Evolutionary conservation across 2,113 vertebrate genomes (phyloP), one percentile per base, ranked within the genome.

Genomic region (Pandion haliaetus): DNA sequence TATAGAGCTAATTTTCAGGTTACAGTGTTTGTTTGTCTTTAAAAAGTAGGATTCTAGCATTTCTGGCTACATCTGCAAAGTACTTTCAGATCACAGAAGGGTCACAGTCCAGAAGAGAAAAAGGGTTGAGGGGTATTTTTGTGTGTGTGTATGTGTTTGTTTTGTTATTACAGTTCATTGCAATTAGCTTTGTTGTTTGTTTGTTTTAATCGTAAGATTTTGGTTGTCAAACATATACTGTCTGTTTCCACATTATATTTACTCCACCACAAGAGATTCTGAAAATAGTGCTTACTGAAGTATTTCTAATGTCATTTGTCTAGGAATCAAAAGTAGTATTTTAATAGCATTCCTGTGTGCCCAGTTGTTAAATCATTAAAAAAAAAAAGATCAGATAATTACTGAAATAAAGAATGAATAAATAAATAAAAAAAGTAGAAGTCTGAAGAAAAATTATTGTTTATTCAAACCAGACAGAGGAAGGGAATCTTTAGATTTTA

Each of bases 331-430:
- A 50, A n/a, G 6, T 20, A 65, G 10, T 25, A 52, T 81, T 73
- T 84, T 58, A 77, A 47, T 34, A 47, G 6, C 21, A 4, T 12
- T 84, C 18, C 18, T 36, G 4, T 42, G 44, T 17, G 17, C 18
- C 8, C 14, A 77, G 12, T 14, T 26, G 36, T 42, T 67, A n/a
- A 55, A 55, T 14, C 2, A 26, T 14, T 3, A 31, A 18, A 18
- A 31, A 31, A 5, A 29, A 12, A 8, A 5, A 17, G 15, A 65
- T 14, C 4, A 28, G 2, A 1, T 6, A 18, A 28, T 21, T n/a
- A 18, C 8, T 19, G 9, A 52, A 78, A 66, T 28, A 47, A 47
- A 20, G 3, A 47, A 54, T 32, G 5, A 2, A 36, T 3, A 2
- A 70, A 55, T 34, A 65, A 63, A 40, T 47, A 47, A 21, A 45